Conservation (phyloP, 2,888 invertebrate genomes). For the Hofmannophila pseudospretella region DNA sequence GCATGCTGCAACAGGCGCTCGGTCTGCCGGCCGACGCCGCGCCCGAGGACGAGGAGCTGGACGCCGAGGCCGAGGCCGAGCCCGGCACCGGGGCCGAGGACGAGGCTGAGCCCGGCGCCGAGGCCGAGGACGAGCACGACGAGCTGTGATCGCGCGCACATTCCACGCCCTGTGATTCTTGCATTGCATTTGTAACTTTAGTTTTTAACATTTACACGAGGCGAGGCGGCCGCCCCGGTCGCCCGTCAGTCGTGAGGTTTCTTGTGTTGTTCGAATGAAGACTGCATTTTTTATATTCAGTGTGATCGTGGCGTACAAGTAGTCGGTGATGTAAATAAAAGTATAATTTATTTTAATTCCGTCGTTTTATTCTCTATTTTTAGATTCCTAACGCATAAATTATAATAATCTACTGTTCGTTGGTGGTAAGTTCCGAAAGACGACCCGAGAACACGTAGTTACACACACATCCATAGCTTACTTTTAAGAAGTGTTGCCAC, state of each 20-base stretch:
- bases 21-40: conserved; percentile 86
- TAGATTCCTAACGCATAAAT: too few species aligned
- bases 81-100: conserved; percentile 73
- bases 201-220: background rate
- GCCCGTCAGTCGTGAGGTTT: too few species aligned
- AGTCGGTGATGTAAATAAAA: background rate
- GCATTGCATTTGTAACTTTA: background rate
- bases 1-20: conserved; percentile 89
- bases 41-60: conserved; percentile 23
- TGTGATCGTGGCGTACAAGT: background rate
- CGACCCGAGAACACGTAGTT: too few species aligned
- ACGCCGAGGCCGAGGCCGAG: conserved; percentile 36
- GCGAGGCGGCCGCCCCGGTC: background rate
- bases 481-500: too few species aligned
- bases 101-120: conserved; percentile 37
- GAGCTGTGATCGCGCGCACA: conserved; percentile 8
- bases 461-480: too few species aligned
- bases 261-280: background rate
- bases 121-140: conserved; percentile 9
- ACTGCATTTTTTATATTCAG: background rate
- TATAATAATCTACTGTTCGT: too few species aligned
- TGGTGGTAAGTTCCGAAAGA: too few species aligned
- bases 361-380: background rate
- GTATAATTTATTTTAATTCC: background rate
- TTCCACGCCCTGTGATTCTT: background rate